Conservation (phyloP, 1,140 invertebrate species). For the Argopecten irradians region DNA sequence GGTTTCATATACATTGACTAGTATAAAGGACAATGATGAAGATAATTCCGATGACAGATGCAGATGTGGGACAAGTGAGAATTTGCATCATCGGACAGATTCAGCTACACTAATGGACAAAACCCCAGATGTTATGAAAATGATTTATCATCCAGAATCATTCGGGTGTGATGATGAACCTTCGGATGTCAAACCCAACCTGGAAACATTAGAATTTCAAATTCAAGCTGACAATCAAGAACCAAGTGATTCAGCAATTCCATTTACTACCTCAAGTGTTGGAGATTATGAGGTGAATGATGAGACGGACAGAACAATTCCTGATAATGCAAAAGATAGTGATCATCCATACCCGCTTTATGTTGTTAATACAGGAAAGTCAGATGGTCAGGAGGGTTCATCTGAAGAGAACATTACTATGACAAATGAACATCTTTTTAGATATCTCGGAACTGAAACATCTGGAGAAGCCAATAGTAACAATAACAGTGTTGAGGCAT, state of each 20-base stretch:
- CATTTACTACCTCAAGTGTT: not conserved
- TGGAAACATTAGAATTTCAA: not conserved
- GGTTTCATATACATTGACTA: not conserved
- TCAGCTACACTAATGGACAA: not conserved
- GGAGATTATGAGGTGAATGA: not conserved
- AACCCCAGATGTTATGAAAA: not conserved
- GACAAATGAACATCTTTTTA: no score
- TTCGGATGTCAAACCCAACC: not conserved
- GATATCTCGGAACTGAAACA: not conserved
- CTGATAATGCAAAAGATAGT: not conserved
- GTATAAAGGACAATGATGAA: not conserved
- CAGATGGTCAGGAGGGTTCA: not conserved
- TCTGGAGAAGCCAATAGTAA: not conserved
- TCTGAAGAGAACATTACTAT: not conserved
- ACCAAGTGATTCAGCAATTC: not conserved
- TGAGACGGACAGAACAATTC: not conserved
- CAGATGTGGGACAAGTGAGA: not conserved
- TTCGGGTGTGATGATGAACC: not conserved
- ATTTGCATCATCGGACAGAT: not conserved
- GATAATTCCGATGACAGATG: not conserved
- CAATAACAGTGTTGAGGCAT: not conserved
- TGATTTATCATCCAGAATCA: not conserved
- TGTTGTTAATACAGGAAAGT: not conserved
- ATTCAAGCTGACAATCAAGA: not conserved
- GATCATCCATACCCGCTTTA: not conserved